These are phyloP conservation scores for Calycopis cecrops DNA, from an alignment of 1,140 invertebrate genomes.

Conservation along the genomic window DNA sequence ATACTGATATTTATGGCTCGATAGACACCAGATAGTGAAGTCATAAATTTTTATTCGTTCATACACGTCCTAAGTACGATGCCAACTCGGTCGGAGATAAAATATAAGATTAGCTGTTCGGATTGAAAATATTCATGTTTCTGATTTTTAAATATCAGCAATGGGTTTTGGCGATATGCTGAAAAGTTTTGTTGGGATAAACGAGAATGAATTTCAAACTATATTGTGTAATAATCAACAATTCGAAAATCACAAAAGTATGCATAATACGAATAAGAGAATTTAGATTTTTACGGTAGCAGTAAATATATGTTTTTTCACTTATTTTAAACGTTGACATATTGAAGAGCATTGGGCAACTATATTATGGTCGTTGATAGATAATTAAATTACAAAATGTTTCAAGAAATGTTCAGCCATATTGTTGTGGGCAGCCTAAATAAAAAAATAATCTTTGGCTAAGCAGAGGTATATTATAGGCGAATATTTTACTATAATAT, in stretches of 20 bases:
- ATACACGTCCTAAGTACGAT: constrained; percentile 3
- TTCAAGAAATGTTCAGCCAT: too few relatives aligned
- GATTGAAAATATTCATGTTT: background rate
- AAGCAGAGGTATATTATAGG: too few relatives aligned
- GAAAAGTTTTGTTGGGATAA: background rate
- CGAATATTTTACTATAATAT: too few relatives aligned
- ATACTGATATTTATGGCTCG: constrained; percentile 4
- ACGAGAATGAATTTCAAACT: constrained; percentile 21
- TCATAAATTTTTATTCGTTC: constrained; percentile 3
- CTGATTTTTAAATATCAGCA: constrained; percentile 2
- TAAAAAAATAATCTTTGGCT: too few relatives aligned
- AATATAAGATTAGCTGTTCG: background rate
- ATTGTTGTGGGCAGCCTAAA: too few relatives aligned
- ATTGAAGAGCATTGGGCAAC: too few relatives aligned
- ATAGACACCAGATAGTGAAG: background rate
- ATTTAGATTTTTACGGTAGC: too few relatives aligned
- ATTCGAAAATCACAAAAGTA: constrained; percentile 14
- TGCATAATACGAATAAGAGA: too few relatives aligned
- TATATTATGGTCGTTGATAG: too few relatives aligned
- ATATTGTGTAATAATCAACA: constrained; percentile 38
- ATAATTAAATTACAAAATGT: too few relatives aligned
- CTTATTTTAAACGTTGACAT: too few relatives aligned
- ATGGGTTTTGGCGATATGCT: background rate
- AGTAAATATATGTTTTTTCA: too few relatives aligned
- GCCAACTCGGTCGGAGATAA: constrained; percentile 7